phyloP scores from a whole-genome alignment of 2,797 vertebrate genomes.

The Cirrhinus molitorella region DNA sequence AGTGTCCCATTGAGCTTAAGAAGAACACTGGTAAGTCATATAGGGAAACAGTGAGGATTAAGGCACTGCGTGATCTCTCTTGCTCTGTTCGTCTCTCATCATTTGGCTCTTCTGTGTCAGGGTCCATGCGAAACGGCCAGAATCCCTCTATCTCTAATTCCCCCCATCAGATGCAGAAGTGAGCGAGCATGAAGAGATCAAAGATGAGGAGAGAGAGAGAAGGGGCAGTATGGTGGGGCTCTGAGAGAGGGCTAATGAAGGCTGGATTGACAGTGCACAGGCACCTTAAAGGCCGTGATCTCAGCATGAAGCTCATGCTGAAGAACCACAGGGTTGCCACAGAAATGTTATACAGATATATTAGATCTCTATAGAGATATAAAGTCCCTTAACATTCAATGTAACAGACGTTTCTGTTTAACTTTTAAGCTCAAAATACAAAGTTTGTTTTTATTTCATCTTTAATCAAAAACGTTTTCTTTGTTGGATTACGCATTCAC shows the following conservation, averaged over 20 bases:
- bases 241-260: slow-evolving; percentile 59
- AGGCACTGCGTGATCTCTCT: slow-evolving; percentile 43
- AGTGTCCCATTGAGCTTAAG: slow-evolving; percentile 40
- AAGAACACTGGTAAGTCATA: slow-evolving; percentile 9
- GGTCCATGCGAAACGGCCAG: slow-evolving; percentile 32
- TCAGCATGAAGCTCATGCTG: slow-evolving; percentile 53
- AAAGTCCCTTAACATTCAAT: background rate
- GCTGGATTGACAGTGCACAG: slow-evolving; percentile 59
- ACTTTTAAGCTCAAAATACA: background rate
- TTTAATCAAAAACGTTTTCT: background rate
- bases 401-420: background rate
- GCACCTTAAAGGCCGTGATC: slow-evolving; percentile 64
- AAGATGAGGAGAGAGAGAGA: slow-evolving; percentile 44
- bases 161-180: slow-evolving; percentile 57
- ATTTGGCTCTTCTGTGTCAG: slow-evolving; percentile 21
- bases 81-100: slow-evolving; percentile 31
- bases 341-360: slow-evolving; percentile 20
- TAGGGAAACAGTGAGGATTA: slow-evolving; percentile 31
- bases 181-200: slow-evolving; percentile 57
- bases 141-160: slow-evolving; percentile 56
- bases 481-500: background rate
- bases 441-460: background rate
- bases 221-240: slow-evolving; percentile 10
- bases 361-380: slow-evolving; percentile 16
- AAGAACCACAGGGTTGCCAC: slow-evolving; percentile 51